Percentiles rank a stretch among this genome's conserved stretches.
These are phyloP conservation scores for Zeus faber DNA, from an alignment of 2,113 vertebrate genomes.

Conservation along the genomic window DNA sequence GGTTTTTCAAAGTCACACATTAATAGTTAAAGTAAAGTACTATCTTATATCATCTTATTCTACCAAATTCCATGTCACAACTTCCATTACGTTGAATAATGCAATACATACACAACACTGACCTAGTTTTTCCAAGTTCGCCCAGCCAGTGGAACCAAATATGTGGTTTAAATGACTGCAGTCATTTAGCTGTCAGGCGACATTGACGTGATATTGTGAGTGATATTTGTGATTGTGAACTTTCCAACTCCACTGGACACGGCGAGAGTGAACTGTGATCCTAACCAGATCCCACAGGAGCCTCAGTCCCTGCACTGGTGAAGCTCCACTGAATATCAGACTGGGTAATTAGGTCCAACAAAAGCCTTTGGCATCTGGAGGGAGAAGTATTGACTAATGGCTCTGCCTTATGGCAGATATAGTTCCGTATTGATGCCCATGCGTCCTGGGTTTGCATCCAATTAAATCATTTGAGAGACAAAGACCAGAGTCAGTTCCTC, in stretches of 20 bases:
- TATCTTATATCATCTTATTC: too few species aligned
- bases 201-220: slow-evolving; percentile 46
- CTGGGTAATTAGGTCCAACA: slow-evolving; percentile 65
- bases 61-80: too few species aligned
- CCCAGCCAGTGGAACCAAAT: slow-evolving; percentile 23
- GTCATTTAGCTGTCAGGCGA: slow-evolving; percentile 51
- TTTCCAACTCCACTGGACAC: slow-evolving; percentile 56
- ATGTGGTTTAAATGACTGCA: slow-evolving; percentile 27
- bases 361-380: slow-evolving; percentile 59
- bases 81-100: neutral
- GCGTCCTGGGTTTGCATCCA: slow-evolving; percentile 73
- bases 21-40: too few species aligned
- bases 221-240: slow-evolving; percentile 63
- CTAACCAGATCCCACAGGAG: slow-evolving; percentile 67
- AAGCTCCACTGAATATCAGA: slow-evolving; percentile 74
- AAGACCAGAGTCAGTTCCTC: slow-evolving; percentile 67
- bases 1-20: too few species aligned
- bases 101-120: neutral
- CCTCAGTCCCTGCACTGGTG: slow-evolving; percentile 51
- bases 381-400: slow-evolving; percentile 67
- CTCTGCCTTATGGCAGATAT: slow-evolving; percentile 70
- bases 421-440: slow-evolving; percentile 67
- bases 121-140: slow-evolving; percentile 5
- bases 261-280: slow-evolving; percentile 65
- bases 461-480: slow-evolving; percentile 76